Conservation (phyloP, 2,888 invertebrate species). For the Yponomeuta evonymella region DNA sequence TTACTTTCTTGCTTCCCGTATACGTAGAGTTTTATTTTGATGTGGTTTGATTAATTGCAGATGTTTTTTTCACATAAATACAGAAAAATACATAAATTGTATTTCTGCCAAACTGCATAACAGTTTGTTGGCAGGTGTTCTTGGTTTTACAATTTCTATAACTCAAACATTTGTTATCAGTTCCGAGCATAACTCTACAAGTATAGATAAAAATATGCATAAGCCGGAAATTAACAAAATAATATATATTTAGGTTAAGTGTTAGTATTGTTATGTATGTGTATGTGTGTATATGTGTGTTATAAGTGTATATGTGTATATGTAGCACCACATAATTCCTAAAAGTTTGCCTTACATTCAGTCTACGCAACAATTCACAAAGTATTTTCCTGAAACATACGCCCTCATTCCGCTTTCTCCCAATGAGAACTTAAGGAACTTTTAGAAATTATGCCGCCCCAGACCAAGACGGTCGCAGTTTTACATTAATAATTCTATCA, state of each 20-base stretch:
- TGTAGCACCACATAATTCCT: not conserved
- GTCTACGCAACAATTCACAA: not conserved
- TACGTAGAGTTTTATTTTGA: conserved; percentile 11
- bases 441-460: not conserved
- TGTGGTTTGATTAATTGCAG: not conserved
- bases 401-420: not conserved
- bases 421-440: not conserved
- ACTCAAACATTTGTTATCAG: not conserved
- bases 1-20: conserved; percentile 7
- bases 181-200: not conserved
- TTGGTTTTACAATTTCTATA: too few species aligned
- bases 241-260: not conserved
- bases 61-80: too few species aligned
- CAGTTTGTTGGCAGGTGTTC: too few species aligned
- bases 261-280: not conserved
- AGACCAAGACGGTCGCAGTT: not conserved
- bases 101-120: too few species aligned
- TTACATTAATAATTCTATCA: conserved; percentile 12
- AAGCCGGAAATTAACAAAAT: not conserved
- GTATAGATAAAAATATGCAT: not conserved
- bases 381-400: not conserved
- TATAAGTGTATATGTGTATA: too few species aligned
- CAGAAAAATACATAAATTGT: too few species aligned
- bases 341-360: not conserved
- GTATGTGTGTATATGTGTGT: too few species aligned